phyloP scores from a whole-genome alignment of 2,113 vertebrate species.

The Chaenocephalus aceratus region DNA sequence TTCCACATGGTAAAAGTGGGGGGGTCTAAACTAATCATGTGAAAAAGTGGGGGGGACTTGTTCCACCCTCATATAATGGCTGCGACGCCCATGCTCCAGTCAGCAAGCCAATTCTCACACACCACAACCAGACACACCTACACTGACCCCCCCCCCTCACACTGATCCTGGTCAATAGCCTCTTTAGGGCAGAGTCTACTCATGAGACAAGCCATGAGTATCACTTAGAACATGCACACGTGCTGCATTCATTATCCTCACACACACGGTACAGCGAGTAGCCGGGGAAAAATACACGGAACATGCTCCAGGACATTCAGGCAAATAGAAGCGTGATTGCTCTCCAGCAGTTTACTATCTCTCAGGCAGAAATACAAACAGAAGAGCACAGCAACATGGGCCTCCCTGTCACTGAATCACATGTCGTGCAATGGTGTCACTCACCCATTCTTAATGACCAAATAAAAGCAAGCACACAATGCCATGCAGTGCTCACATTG shows the following conservation, averaged over 20 bases:
- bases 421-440: not conserved
- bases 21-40: too few species aligned
- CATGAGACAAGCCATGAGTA: not conserved
- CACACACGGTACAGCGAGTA: constrained; percentile 20
- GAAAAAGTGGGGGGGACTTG: too few species aligned
- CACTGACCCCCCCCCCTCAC: constrained; percentile 2
- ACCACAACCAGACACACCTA: constrained; percentile 46
- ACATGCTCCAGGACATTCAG: constrained; percentile 23
- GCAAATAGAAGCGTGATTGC: constrained; percentile 31
- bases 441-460: constrained; percentile 8
- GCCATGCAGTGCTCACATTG: constrained; percentile 39
- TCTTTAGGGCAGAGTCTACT: constrained; percentile 39
- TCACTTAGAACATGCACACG: constrained; percentile 30
- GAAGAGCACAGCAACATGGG: constrained; percentile 5
- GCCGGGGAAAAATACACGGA: not conserved
- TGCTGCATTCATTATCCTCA: constrained; percentile 30
- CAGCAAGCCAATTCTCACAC: constrained; percentile 71
- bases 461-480: constrained; percentile 21
- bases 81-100: constrained; percentile 15
- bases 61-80: too few species aligned
- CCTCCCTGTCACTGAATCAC: not conserved
- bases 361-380: constrained; percentile 62
- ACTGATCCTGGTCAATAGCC: constrained; percentile 36
- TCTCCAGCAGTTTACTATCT: constrained; percentile 13
- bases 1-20: too few species aligned